Base-by-base conservation (phyloP, 2,888 invertebrate genomes). In the Nesidiocoris tenuis region DNA sequence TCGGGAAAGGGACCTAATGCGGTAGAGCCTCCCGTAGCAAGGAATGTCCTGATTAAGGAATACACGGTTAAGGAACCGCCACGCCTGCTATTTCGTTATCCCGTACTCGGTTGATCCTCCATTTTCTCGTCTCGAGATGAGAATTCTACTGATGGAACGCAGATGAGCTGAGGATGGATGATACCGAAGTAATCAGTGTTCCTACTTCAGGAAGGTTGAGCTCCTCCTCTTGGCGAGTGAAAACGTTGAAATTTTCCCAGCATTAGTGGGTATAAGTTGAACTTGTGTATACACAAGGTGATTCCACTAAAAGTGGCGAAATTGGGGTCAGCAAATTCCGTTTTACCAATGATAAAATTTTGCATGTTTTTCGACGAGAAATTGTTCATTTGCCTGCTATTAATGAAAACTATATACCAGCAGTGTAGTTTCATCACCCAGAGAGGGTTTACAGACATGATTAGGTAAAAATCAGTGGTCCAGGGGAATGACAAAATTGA, bases 41-140 rank as follows among this genome's bases (percentile, higher is more conserved):
- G 67, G 67, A 2, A 54, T 56, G 24, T 39, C 24, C 70, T 70
- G 70, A 70, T 70, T 59, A 70, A 23, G 70, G 70, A 67, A 59
- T 59, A 59, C 54, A 59, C 59, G 59, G 56, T 22, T 22, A 54
- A 55, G 39, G 39, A 39, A 12, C 39, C 39, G 39, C 39, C n/a
- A 39, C 3, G 39, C 39, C 39, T 39, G 12, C 5, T 39, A 39
- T 39, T 39, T 12, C 39, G 39, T 39, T 39, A 39, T 39, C 39
- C 39, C 12, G 39, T 12, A 12, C 39, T 39, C 39, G 39, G 3
- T 39, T 39, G 5, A 39, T 3, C 3, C 39, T 39, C 39, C 59
- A 59, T 59, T 59, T 59, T 59, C 7, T 16, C 3, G 3, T 39
- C 12, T 12, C 5, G 12, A 39, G 39, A 39, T 39, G 39, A 39